Evolutionary conservation across 2,888 invertebrate species (phyloP), one percentile per base, ranked within the genome.

Genomic region (Drosophila neotestacea): DNA sequence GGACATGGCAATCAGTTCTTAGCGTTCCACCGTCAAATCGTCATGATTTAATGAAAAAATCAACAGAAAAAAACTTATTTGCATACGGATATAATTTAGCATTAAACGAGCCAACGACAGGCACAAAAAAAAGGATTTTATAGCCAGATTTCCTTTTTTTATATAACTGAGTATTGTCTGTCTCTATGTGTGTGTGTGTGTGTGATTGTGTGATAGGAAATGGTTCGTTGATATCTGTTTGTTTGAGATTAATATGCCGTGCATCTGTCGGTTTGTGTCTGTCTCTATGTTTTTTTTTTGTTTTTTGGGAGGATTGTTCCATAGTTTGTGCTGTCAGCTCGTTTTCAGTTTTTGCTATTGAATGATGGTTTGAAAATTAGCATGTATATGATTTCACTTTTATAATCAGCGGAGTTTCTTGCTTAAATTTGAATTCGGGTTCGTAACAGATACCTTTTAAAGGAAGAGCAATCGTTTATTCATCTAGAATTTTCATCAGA

Each of bases 241-340:
- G 84, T 89, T 88, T 83, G 82, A 91, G 91, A 91, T 91, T 91
- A 91, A 89, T 90, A 85, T 86, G 85, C 79, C 85, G 81, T 88
- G 90, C 91, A 91, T 91, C 91, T 91, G 90, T 87, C 86, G 77
- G 79, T 61, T 73, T 87, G 76, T 68, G 82, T 69, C 73, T 68
- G 59, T 72, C 69, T 34, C 4, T 42, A 16, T 3, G 36, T 30
- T 13, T 39, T 47, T 13, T 55, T n/a, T 54, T 44, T 38, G 6
- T 16, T 7, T 32, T 55, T 36, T 58, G 47, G 64, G 67, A 50
- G 66, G 60, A 70, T 68, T 78, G 79, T 81, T 46, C 79, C 56
- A 75, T 72, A 75, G 70, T 70, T 81, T 62, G 48, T 59, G 10
- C 63, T 77, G 78, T 77, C 73, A 77, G 77, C 70, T 75, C 70